Conservation (phyloP, 2,113 vertebrate species). For the Ptilorrhoa leucosticta region DNA sequence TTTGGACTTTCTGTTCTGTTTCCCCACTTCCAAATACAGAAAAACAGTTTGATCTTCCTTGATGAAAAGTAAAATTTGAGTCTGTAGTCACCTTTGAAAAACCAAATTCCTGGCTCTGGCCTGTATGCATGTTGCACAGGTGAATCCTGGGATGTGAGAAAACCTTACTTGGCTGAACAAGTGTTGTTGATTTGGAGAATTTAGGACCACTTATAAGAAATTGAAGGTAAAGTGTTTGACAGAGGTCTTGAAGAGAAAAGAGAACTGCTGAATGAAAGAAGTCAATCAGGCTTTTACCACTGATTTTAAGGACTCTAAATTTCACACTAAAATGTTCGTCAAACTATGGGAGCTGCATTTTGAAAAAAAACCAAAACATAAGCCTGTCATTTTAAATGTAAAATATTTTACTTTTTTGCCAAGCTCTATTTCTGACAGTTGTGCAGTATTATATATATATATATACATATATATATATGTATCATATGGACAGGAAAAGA, state of each 20-base stretch:
- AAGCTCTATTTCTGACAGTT: not conserved
- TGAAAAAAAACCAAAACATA: not conserved
- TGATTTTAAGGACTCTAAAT: not conserved
- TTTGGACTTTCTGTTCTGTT: not conserved
- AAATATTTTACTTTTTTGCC: not conserved
- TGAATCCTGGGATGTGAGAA: not conserved
- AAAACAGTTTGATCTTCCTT: not conserved
- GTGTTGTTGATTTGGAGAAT: not conserved
- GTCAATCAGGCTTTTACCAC: not conserved
- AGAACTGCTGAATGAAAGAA: not conserved
- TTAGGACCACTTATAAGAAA: not conserved
- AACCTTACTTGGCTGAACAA: not conserved
- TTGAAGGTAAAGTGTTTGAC: not conserved
- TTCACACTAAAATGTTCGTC: not conserved
- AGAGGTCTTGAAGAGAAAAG: not conserved
- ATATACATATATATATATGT: not conserved
- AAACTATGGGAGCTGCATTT: not conserved
- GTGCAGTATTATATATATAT: not conserved
- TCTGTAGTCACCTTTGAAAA: not conserved
- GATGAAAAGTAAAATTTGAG: not conserved
- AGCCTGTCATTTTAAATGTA: not conserved
- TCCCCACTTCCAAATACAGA: not conserved
- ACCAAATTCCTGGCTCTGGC: not conserved
- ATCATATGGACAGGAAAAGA: not conserved
- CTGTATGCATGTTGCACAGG: not conserved